phyloP scores from a whole-genome alignment of 2,888 invertebrate species.

The Beris morrisii region DNA sequence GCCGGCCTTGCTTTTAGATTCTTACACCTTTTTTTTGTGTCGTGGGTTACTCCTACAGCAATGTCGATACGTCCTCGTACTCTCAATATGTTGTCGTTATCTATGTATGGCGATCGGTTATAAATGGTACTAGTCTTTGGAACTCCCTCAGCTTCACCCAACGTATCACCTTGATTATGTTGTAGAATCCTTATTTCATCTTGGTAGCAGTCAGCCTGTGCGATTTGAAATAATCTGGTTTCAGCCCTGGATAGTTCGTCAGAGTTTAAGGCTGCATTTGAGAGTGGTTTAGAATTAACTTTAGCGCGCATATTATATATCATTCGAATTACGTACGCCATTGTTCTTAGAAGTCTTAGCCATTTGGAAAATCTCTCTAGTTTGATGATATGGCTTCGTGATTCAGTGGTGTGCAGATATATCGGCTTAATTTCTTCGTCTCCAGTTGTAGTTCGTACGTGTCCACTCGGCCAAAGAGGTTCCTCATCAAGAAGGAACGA shows the following conservation, averaged over 20 bases:
- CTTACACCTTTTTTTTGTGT: constrained; percentile 10
- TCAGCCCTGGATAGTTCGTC: too few relatives aligned
- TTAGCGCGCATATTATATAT: too few relatives aligned
- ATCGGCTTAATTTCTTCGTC: too few relatives aligned
- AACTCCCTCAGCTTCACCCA: background rate
- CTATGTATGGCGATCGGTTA: constrained; percentile 36
- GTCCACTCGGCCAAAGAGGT: background rate
- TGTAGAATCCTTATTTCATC: background rate
- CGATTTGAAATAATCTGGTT: too few relatives aligned
- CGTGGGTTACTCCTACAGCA: constrained; percentile 28
- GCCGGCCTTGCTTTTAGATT: constrained; percentile 19
- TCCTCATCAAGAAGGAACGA: too few relatives aligned
- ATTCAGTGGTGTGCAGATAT: background rate
- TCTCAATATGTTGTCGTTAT: constrained; percentile 33
- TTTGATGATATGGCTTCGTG: background rate
- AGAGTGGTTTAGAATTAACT: too few relatives aligned
- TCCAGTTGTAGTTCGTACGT: background rate
- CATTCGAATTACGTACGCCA: constrained; percentile 11
- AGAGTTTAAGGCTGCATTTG: too few relatives aligned
- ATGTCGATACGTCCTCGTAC: constrained; percentile 20
- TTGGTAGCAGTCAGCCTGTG: too few relatives aligned
- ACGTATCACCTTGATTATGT: background rate
- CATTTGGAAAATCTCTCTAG: constrained; percentile 10
- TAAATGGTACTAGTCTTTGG: background rate
- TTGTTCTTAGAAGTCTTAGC: constrained; percentile 10